These are phyloP conservation scores for Syritta pipiens DNA, from an alignment of 2,888 invertebrate species.

Conservation along the genomic window DNA sequence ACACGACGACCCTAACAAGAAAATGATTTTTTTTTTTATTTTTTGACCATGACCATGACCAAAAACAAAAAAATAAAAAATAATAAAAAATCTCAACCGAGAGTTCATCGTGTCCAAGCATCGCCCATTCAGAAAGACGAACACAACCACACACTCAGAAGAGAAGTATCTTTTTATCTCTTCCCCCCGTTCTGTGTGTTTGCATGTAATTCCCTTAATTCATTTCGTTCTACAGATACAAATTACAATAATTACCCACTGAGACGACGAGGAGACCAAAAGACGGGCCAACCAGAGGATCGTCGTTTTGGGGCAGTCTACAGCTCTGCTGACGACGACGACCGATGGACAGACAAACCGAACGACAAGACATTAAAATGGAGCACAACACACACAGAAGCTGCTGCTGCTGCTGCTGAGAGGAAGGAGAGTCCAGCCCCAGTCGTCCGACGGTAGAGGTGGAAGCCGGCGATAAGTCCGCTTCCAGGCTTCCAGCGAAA, in stretches of 20 bases:
- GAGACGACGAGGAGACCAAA: slow-evolving; percentile 29
- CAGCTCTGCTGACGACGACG: slow-evolving; percentile 3
- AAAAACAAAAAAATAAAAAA: slow-evolving; percentile 27
- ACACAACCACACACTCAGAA: background rate
- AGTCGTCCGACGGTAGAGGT: slow-evolving; percentile 29
- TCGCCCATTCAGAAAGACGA: slow-evolving; percentile 44
- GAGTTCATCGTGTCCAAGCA: slow-evolving; percentile 29
- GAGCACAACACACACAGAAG: slow-evolving; percentile 69
- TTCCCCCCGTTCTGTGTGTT: slow-evolving; percentile 54
- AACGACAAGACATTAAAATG: slow-evolving; percentile 69
- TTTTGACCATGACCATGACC: slow-evolving; percentile 69
- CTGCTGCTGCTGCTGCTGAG: slow-evolving; percentile 18
- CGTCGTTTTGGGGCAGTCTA: background rate
- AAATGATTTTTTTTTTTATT: too few relatives aligned
- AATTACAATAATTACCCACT: slow-evolving; percentile 68
- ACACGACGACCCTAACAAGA: slow-evolving; percentile 19
- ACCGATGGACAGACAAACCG: slow-evolving; percentile 49
- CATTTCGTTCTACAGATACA: slow-evolving; percentile 70
- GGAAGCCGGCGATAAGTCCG: slow-evolving; percentile 60
- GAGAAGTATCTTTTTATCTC: slow-evolving; percentile 33
- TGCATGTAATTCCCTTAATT: slow-evolving; percentile 70
- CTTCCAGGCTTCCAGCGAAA: slow-evolving; percentile 69
- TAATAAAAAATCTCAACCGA: background rate
- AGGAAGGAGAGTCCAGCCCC: background rate
- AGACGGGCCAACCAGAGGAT: background rate